These are phyloP conservation scores for Apolygus lucorum DNA, from an alignment of 1,140 invertebrate species.

Conservation along the genomic window DNA sequence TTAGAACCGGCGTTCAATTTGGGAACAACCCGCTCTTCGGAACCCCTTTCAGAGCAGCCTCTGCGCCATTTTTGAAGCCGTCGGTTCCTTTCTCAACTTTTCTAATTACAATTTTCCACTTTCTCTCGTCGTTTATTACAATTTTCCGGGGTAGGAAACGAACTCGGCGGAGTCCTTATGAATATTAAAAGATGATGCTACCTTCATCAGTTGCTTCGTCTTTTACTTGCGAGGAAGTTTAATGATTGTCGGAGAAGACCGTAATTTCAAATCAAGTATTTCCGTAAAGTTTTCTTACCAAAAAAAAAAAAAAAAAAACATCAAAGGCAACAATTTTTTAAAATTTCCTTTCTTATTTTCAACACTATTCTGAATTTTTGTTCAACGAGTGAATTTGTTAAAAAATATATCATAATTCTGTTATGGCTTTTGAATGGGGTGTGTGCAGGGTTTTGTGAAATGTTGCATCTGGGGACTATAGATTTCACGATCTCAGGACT, in stretches of 20 bases:
- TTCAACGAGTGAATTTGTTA: no score
- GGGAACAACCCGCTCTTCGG: neutral
- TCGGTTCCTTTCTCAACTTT: slow-evolving; percentile 20
- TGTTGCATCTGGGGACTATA: no score
- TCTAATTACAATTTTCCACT: slow-evolving; percentile 12
- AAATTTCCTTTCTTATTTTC: no score
- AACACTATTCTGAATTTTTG: no score
- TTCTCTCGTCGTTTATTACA: neutral
- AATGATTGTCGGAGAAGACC: neutral
- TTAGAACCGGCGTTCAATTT: slow-evolving; percentile 19
- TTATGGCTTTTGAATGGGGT: no score
- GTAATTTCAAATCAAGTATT: neutral
- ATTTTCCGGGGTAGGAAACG: neutral
- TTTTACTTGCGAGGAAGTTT: neutral
- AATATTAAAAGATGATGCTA: neutral
- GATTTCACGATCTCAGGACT: no score
- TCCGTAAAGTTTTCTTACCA: no score
- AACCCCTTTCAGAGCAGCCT: neutral
- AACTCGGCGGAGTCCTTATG: neutral
- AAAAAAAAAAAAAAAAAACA: no score
- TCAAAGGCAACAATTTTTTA: no score
- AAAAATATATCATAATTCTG: no score
- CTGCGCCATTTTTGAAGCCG: no score
- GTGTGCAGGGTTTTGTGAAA: no score
- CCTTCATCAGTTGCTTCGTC: neutral